A percentile compares a stretch with the other conserved stretches of the same genome.
These are phyloP conservation scores for Reinhardtius hippoglossoides DNA, from an alignment of 2,113 vertebrate species.

Conservation along the genomic window DNA sequence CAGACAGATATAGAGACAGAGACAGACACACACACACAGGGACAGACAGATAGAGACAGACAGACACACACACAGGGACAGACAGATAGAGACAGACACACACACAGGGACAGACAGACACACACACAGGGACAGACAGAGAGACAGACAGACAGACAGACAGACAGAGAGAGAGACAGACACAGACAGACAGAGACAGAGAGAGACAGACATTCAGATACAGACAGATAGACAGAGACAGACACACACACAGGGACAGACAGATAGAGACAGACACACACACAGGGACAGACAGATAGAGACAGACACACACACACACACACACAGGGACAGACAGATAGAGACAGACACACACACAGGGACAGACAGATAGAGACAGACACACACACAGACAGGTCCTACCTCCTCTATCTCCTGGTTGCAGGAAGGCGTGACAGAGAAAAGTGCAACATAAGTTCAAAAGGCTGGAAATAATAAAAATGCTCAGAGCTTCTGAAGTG, in stretches of 20 bases:
- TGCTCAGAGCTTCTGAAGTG: background rate
- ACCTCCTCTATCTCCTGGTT: conserved; percentile 98
- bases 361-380: too few relatives aligned
- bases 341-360: too few relatives aligned
- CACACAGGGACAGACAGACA: background rate
- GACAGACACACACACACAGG: background rate
- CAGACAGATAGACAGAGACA: too few relatives aligned
- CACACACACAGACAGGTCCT: conserved; percentile 84
- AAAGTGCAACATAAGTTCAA: conserved; percentile 89
- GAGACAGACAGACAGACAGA: background rate
- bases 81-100: background rate
- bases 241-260: background rate
- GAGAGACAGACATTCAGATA: background rate
- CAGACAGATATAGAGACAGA: background rate
- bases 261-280: too few relatives aligned
- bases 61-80: background rate
- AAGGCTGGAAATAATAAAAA: conserved; percentile 7
- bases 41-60: background rate
- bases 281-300: background rate
- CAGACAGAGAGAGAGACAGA: background rate
- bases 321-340: background rate
- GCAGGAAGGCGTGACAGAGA: conserved; percentile 92
- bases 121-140: background rate
- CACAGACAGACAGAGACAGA: background rate
- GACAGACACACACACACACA: background rate